Percentiles rank a stretch among this genome's conserved stretches.
phyloP scores from a whole-genome alignment of 35 echinoderm and acorn worm species.

The Nesometra sesokonis region DNA sequence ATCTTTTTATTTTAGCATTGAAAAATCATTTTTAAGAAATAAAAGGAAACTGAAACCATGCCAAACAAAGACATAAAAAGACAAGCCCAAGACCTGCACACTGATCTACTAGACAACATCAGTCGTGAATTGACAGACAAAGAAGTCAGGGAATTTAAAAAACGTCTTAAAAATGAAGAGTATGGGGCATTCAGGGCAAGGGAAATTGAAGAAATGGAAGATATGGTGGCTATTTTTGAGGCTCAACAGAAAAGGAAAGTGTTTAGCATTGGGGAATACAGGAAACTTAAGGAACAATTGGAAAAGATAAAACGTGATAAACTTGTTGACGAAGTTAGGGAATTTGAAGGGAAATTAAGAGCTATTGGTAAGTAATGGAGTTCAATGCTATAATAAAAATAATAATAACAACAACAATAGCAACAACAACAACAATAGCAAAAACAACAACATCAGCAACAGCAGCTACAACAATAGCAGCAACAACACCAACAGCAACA shows the following conservation, averaged over 20 bases:
- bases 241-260: not conserved
- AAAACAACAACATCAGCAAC: too few species aligned
- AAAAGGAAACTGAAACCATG: not conserved
- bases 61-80: not conserved
- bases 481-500: too few species aligned
- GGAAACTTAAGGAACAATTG: not conserved
- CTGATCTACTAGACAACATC: not conserved
- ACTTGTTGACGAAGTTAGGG: not conserved
- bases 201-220: not conserved
- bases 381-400: too few species aligned
- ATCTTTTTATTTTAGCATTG: too few species aligned
- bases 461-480: too few species aligned
- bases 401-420: too few species aligned
- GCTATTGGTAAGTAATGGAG: not conserved
- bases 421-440: too few species aligned
- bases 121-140: not conserved
- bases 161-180: not conserved
- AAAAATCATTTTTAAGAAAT: not conserved
- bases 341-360: not conserved
- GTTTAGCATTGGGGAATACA: not conserved
- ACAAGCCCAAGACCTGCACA: not conserved
- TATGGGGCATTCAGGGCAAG: not conserved
- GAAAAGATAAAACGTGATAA: not conserved
- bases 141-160: not conserved
- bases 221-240: not conserved